phyloP scores from a whole-genome alignment of 1,140 invertebrate species.

The Diachasma alloeum region DNA sequence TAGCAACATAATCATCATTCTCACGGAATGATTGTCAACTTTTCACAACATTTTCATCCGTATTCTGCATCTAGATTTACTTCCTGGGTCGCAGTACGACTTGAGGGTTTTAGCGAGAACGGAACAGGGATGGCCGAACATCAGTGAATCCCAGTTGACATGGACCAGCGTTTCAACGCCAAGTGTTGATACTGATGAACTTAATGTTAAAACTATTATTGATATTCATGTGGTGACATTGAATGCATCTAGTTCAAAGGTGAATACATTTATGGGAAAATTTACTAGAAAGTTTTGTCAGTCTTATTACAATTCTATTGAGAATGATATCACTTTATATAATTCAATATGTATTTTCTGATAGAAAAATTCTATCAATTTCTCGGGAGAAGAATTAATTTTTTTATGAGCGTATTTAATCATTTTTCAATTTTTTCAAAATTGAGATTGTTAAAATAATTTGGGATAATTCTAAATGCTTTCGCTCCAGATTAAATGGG shows the following conservation, averaged over 20 bases:
- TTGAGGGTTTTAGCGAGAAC: constrained; percentile 68
- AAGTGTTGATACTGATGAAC: constrained; percentile 39
- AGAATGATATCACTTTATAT: too few species aligned
- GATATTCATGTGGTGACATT: constrained; percentile 58
- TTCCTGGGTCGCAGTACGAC: constrained; percentile 67
- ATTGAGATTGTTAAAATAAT: too few species aligned
- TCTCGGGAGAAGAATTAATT: too few species aligned
- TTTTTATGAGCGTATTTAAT: too few species aligned
- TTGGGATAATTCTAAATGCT: neutral
- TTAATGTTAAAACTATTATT: constrained; percentile 52
- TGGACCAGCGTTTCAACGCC: constrained; percentile 68
- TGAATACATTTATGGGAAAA: constrained; percentile 39
- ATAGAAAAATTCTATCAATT: too few species aligned
- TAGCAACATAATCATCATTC: neutral
- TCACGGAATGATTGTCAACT: neutral
- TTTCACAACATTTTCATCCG: constrained; percentile 9
- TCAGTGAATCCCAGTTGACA: constrained; percentile 62
- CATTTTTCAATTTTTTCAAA: too few species aligned
- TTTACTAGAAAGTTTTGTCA: neutral
- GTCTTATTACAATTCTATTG: too few species aligned
- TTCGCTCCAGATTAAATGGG: constrained; percentile 59
- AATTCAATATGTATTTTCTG: too few species aligned
- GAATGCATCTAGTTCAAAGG: constrained; percentile 61
- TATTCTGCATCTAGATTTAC: constrained; percentile 58
- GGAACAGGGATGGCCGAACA: constrained; percentile 61